Conservation (phyloP, 2,888 invertebrate genomes). For the Hipparchia semele region DNA sequence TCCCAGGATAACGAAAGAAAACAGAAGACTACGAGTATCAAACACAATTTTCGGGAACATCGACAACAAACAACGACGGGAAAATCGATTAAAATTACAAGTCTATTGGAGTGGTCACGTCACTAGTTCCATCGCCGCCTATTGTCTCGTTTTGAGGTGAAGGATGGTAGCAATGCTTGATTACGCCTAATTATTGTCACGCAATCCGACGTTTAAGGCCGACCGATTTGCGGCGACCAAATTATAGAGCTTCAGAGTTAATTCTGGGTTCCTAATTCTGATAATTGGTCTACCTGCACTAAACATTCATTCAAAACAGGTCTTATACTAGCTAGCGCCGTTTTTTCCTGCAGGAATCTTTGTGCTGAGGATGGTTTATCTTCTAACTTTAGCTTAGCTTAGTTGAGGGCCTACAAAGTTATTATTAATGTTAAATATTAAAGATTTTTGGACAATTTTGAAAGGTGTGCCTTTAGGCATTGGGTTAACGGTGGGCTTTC, state of each 20-base stretch:
- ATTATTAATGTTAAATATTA: too few species aligned
- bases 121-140: conserved; percentile 27
- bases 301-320: not conserved
- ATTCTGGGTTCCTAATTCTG: conserved; percentile 18
- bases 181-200: conserved; percentile 62
- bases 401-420: too few species aligned
- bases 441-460: too few species aligned
- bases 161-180: conserved; percentile 52
- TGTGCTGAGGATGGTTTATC: too few species aligned
- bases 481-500: too few species aligned
- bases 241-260: conserved; percentile 25
- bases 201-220: conserved; percentile 55
- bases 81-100: not conserved
- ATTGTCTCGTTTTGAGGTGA: conserved; percentile 56
- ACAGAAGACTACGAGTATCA: too few species aligned
- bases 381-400: too few species aligned
- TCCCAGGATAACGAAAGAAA: too few species aligned
- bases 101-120: conserved; percentile 11
- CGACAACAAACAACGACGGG: too few species aligned
- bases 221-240: conserved; percentile 40
- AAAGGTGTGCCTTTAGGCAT: too few species aligned
- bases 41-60: too few species aligned
- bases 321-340: not conserved
- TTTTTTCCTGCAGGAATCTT: not conserved
- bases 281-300: not conserved